These are phyloP conservation scores for Tachypleus tridentatus DNA, from an alignment of 1,140 invertebrate genomes.

Conservation along the genomic window DNA sequence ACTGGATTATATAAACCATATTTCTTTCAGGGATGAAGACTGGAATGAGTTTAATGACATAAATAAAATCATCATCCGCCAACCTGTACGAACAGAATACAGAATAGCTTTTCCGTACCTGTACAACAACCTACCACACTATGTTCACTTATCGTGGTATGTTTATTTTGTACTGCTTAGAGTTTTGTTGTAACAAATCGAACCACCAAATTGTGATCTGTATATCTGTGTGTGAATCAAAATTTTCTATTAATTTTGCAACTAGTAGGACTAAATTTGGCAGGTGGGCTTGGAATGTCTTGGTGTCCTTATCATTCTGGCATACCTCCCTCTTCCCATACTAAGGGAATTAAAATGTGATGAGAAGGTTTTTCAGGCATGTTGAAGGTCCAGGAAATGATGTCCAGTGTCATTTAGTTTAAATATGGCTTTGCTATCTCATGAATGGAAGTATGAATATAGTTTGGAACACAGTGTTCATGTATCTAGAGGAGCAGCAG, in stretches of 20 bases:
- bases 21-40: constrained; percentile 76
- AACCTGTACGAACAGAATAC: constrained; percentile 97
- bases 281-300: too few relatives aligned
- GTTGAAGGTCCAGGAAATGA: too few relatives aligned
- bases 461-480: too few relatives aligned
- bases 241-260: not conserved
- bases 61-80: constrained; percentile 98
- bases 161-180: constrained; percentile 27
- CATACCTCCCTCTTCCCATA: too few relatives aligned
- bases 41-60: constrained; percentile 99
- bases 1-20: not conserved
- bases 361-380: too few relatives aligned
- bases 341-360: too few relatives aligned
- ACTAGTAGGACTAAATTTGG: too few relatives aligned
- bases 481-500: too few relatives aligned
- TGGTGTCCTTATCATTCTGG: too few relatives aligned
- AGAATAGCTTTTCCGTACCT: constrained; percentile 98
- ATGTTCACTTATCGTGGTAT: constrained; percentile 84
- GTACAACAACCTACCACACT: constrained; percentile 94
- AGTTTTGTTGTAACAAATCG: not conserved
- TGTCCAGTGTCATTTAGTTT: too few relatives aligned
- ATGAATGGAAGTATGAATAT: too few relatives aligned
- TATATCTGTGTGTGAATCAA: not conserved
- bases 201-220: not conserved
- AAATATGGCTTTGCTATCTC: too few relatives aligned